Base-by-base conservation (phyloP, 2,113 vertebrate species). In the Tupaia tana region DNA sequence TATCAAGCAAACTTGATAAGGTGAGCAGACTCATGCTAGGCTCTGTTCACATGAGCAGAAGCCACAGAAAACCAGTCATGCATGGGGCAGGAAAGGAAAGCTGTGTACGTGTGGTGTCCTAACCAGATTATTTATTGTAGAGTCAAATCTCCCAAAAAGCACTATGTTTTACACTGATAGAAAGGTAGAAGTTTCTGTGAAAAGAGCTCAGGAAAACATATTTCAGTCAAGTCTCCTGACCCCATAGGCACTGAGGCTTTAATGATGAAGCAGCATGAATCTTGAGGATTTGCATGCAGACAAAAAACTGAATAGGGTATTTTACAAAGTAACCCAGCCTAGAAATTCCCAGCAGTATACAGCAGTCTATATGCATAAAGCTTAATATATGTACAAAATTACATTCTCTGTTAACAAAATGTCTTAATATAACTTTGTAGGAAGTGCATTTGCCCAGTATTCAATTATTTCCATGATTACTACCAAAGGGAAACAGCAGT, bases 401-500 rank as follows among this genome's bases (percentile, higher is more conserved):
- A 54, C 24, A 71, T 9, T 80, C 31, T 73, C 74, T 75, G 43
- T 86, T 78, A 85, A 63, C 84, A 69, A 84, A 31, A 73, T 52
- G 9, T 61, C 29, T 90, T 75, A 4, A 59, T 73, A 27, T 69
- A 93, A 83, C 18, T 95, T 87, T 69, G 12, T 25, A 86, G 63
- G 58, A 73, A 73, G 22, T 61, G 7, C 29, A 6, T 56, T 85
- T 90, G 67, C n/a, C 64, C 43, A 67, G 14, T 9, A 59, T 79
- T 77, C 16, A 77, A 31, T 54, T 90, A 86, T 70, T 74, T 92
- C 24, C 24, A 61, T 25, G n/a, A 94, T 86, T 71, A 78, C 29
- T 59, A 27, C 52, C 79, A 86, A 77, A 92, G 52, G 70, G 66
- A 95, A 89, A 66, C 3, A 56, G 79, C 29, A 74, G 59, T 92